Percentiles rank a stretch among this genome's conserved stretches.
Conservation (phyloP, 2,113 vertebrate genomes). For the Oxyruncus cristatus region DNA sequence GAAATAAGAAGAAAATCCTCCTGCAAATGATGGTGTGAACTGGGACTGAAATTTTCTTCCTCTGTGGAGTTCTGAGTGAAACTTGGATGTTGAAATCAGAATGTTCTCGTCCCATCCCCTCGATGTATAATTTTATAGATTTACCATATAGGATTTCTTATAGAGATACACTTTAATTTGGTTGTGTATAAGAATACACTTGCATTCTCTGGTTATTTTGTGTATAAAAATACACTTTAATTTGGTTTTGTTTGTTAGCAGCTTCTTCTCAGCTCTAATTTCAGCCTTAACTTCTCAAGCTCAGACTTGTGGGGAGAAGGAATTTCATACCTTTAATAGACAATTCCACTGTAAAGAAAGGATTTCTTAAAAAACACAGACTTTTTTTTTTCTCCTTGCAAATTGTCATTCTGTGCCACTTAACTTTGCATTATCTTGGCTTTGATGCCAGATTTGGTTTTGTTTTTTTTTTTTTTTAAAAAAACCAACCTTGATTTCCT, state of each 20-base stretch:
- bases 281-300: background rate
- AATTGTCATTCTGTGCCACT: background rate
- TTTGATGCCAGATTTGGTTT: background rate
- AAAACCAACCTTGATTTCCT: background rate
- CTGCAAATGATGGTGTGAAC: background rate
- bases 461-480: too few species aligned
- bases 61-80: background rate
- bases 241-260: background rate
- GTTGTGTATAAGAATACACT: background rate
- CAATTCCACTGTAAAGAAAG: background rate
- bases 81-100: background rate
- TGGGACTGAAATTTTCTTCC: background rate
- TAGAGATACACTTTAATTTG: background rate
- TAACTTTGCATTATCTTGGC: background rate
- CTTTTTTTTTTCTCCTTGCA: background rate
- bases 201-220: background rate
- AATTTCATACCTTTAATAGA: background rate
- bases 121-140: background rate
- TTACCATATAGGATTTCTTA: background rate
- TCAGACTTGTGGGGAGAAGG: background rate
- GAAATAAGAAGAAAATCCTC: background rate
- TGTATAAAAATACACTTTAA: background rate
- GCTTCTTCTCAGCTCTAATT: background rate
- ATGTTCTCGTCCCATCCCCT: background rate
- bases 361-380: background rate